Conservation (phyloP, 2,113 vertebrate genomes). For the Centropus unirufus region DNA sequence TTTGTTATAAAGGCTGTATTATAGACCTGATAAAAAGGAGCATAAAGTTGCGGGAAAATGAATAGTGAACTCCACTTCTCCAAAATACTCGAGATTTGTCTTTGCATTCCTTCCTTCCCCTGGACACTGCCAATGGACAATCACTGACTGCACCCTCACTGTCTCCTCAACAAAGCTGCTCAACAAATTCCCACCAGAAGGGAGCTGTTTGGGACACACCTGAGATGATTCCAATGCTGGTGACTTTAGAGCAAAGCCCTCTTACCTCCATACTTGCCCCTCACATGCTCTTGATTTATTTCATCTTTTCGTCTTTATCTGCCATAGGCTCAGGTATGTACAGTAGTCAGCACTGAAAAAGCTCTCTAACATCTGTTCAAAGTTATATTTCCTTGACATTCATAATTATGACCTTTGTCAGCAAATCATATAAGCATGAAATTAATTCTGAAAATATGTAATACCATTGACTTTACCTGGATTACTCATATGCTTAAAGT, state of each 20-base stretch:
- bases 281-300: rapidly evolving
- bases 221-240: background rate
- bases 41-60: background rate
- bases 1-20: background rate
- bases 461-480: conserved; percentile 17
- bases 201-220: background rate
- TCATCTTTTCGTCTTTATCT: background rate
- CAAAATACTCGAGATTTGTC: background rate
- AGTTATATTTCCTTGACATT: conserved; percentile 2
- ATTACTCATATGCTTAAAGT: background rate
- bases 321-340: background rate
- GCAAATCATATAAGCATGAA: conserved; percentile 39
- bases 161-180: background rate
- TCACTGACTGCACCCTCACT: background rate
- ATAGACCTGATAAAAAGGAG: background rate
- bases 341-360: background rate
- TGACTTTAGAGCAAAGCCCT: background rate
- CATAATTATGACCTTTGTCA: conserved; percentile 38
- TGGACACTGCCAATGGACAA: background rate
- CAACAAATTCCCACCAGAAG: background rate
- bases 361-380: conserved; percentile 11
- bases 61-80: background rate
- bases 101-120: background rate
- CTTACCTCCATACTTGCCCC: background rate
- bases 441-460: conserved; percentile 27